Evolutionary conservation across 1,140 invertebrate species (phyloP), one percentile per base, ranked within the genome.

Genomic region (Drosophila pallidifrons): DNA sequence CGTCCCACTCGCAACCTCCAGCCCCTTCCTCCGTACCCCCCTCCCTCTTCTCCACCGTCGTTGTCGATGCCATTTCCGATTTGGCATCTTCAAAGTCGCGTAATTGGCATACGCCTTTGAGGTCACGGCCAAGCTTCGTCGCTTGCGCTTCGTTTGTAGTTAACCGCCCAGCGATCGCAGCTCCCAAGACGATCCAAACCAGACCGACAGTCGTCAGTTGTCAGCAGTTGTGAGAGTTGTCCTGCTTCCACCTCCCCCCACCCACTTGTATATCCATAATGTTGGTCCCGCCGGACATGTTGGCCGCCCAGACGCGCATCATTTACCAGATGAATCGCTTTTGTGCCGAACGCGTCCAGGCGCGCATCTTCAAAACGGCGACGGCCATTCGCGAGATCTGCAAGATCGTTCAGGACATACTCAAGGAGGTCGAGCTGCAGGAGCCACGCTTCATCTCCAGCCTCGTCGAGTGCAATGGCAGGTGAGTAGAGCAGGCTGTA

Each of bases 361-460:
- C 95, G 57, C 94, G 98, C 41, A 98, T 98, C 94, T 94, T 95
- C 65, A 95, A 95, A 75, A 96, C 98, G 63, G 95, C 96, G 60
- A 98, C 98, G 91, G 97, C 97, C 5, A 96, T 99, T 49, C 95
- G 97, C 47, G 97, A 99, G 91, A 95, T 99, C 58, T 98, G 97
- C 93, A 96, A 98, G 91, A 97, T 99, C 11, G 97, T 99, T 5
- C 98, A 99, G 93, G 98, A 99, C 92, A 97, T 99, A 0, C 94
- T 99, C 43, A 98, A 99, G 92, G 98, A 99, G 93, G 98, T 99
- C 0, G 98, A 99, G 93, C 96, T 98, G 6, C 98, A 99, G 93
- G 98, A 99, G 93, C 98, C 98, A 30, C 93, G 98, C 15, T 99
- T 99, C 92, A 99, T 99, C 68, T 98, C 97, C 47, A 97, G 95